These are phyloP conservation scores for Aplocera efformata DNA, from an alignment of 2,888 invertebrate genomes.

Conservation along the genomic window DNA sequence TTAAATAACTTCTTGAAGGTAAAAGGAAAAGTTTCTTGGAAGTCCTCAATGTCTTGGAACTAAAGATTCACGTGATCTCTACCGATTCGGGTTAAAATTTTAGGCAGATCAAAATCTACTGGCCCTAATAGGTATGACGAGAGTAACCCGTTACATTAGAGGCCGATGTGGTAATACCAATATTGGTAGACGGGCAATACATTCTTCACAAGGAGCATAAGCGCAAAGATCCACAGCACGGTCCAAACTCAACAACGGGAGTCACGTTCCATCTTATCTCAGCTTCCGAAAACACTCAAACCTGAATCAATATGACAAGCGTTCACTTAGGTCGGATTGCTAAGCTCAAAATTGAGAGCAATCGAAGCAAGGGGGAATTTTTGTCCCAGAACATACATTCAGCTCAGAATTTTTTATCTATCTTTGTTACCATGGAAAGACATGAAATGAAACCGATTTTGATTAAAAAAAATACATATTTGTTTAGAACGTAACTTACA, in stretches of 20 bases:
- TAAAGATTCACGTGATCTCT: too few relatives aligned
- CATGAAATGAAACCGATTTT: slow-evolving; percentile 3
- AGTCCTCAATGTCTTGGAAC: too few relatives aligned
- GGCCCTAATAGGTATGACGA: too few relatives aligned
- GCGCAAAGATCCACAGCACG: slow-evolving; percentile 51
- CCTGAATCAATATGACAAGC: slow-evolving; percentile 69
- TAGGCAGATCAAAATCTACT: too few relatives aligned
- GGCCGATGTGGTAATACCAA: neutral
- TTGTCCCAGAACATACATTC: slow-evolving; percentile 22
- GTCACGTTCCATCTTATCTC: slow-evolving; percentile 69
- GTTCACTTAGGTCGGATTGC: slow-evolving; percentile 62
- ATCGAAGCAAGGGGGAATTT: slow-evolving; percentile 30
- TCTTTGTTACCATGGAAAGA: too few relatives aligned
- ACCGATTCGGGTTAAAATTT: too few relatives aligned
- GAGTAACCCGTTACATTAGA: too few relatives aligned
- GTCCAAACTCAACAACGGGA: slow-evolving; percentile 46
- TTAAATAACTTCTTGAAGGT: too few relatives aligned
- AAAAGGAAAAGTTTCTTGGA: too few relatives aligned
- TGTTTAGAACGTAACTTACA: neutral
- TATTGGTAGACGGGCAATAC: slow-evolving; percentile 16
- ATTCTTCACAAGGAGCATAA: slow-evolving; percentile 40
- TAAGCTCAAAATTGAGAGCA: slow-evolving; percentile 47
- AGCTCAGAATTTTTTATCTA: slow-evolving; percentile 21
- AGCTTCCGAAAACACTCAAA: slow-evolving; percentile 64
- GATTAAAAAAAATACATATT: slow-evolving; percentile 9